phyloP scores from a whole-genome alignment of 2,113 vertebrate genomes.

The Cyphomyrus plagiostoma region DNA sequence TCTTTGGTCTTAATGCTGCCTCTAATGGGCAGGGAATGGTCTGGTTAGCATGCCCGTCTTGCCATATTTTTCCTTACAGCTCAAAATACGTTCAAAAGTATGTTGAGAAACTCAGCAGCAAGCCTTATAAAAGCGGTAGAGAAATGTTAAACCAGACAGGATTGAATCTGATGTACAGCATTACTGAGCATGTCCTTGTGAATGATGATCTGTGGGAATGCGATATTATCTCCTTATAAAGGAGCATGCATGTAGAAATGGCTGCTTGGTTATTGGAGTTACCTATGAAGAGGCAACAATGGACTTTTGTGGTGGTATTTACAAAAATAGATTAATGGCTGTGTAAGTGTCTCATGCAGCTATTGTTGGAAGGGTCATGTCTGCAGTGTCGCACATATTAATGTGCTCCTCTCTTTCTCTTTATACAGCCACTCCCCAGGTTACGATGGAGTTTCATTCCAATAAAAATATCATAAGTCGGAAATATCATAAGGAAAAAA shows the following conservation, averaged over 20 bases:
- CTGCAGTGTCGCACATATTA: background rate
- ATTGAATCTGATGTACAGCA: background rate
- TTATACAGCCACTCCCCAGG: background rate
- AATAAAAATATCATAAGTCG: too few relatives aligned
- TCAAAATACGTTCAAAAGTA: background rate
- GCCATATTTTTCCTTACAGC: background rate
- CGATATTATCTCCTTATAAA: background rate
- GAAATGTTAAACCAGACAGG: background rate
- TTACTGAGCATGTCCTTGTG: background rate
- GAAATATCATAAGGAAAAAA: too few relatives aligned
- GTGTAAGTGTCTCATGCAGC: background rate
- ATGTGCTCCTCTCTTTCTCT: background rate
- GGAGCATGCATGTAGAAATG: background rate
- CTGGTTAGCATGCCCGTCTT: background rate
- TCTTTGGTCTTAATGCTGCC: background rate
- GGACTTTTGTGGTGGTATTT: background rate
- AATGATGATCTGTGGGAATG: background rate
- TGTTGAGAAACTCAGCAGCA: background rate
- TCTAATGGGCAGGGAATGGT: background rate
- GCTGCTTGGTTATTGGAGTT: background rate
- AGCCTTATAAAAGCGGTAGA: background rate
- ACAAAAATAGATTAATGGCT: background rate
- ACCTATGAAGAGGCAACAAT: background rate
- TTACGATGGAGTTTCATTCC: too few relatives aligned
- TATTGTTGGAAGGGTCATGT: background rate